These are phyloP conservation scores for Apamea epomidion DNA, from an alignment of 2,888 invertebrate species.

Conservation along the genomic window DNA sequence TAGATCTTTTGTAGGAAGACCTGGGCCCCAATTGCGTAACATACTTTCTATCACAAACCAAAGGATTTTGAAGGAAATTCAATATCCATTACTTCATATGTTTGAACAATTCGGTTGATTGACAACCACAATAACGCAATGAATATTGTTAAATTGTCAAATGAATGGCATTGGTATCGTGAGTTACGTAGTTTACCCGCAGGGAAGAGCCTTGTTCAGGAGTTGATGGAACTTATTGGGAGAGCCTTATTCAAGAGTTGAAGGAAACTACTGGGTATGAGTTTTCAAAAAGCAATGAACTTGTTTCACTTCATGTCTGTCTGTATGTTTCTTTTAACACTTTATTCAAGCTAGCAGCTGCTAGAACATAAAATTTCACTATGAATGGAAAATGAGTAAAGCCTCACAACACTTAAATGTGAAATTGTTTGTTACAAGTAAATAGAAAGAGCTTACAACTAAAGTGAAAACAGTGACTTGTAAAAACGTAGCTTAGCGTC, in stretches of 20 bases:
- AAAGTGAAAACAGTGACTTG: slow-evolving; percentile 9
- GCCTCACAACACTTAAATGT: slow-evolving; percentile 12
- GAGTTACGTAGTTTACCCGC: neutral
- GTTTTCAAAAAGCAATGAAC: neutral
- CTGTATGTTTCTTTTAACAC: slow-evolving; percentile 9
- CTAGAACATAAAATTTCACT: slow-evolving; percentile 21
- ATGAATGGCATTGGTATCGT: neutral
- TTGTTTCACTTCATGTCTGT: neutral
- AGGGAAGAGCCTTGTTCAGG: neutral
- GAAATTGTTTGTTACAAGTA: slow-evolving; percentile 36
- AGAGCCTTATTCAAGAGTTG: neutral
- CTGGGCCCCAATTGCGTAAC: neutral
- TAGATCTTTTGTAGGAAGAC: neutral
- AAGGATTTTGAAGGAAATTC: neutral
- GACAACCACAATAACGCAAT: neutral
- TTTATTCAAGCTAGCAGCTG: neutral
- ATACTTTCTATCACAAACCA: neutral
- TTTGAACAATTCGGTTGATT: neutral
- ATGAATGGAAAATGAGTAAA: slow-evolving; percentile 18
- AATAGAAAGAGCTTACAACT: slow-evolving; percentile 43
- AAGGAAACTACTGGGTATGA: neutral
- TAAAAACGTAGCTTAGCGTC: neutral
- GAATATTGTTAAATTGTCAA: neutral
- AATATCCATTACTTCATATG: neutral
- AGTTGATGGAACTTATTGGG: neutral